phyloP scores from a whole-genome alignment of 2,888 invertebrate genomes.

The Acronicta psi region DNA sequence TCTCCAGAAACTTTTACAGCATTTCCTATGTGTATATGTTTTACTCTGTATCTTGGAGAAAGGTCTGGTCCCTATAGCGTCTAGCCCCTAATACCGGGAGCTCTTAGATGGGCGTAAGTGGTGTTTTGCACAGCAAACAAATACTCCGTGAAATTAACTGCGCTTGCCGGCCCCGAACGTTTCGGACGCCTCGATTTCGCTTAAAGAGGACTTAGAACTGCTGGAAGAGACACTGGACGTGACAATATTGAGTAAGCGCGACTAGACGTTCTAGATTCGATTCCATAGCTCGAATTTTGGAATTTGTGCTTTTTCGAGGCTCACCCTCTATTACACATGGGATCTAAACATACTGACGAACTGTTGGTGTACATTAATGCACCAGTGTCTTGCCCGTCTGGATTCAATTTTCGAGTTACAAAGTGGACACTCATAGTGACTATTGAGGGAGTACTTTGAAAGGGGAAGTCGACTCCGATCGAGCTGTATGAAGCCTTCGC shows the following conservation, averaged over 20 bases:
- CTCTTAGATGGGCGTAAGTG: slow-evolving; percentile 69
- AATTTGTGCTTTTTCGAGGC: too few relatives aligned
- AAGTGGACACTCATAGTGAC: too few relatives aligned
- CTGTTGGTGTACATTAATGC: too few relatives aligned
- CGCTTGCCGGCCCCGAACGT: slow-evolving; percentile 68
- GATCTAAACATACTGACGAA: too few relatives aligned
- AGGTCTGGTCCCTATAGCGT: slow-evolving; percentile 60
- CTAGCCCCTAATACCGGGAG: slow-evolving; percentile 62
- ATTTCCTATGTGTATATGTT: slow-evolving; percentile 43
- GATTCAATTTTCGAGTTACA: too few relatives aligned
- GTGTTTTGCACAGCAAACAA: slow-evolving; percentile 78
- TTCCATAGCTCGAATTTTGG: too few relatives aligned
- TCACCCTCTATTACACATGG: too few relatives aligned
- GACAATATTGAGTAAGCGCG: not conserved
- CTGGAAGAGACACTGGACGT: slow-evolving; percentile 24
- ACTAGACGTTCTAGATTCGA: too few relatives aligned
- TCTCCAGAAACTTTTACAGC: slow-evolving; percentile 36
- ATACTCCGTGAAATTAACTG: slow-evolving; percentile 83
- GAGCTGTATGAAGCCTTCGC: too few relatives aligned
- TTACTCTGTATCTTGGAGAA: slow-evolving; percentile 49
- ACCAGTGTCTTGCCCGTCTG: too few relatives aligned
- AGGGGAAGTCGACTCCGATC: too few relatives aligned
- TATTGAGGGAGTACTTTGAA: too few relatives aligned
- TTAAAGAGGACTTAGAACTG: slow-evolving; percentile 38
- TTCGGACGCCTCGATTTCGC: slow-evolving; percentile 69